phyloP scores from a whole-genome alignment of 2,888 invertebrate species.

The Lasioglossum zephyrum region DNA sequence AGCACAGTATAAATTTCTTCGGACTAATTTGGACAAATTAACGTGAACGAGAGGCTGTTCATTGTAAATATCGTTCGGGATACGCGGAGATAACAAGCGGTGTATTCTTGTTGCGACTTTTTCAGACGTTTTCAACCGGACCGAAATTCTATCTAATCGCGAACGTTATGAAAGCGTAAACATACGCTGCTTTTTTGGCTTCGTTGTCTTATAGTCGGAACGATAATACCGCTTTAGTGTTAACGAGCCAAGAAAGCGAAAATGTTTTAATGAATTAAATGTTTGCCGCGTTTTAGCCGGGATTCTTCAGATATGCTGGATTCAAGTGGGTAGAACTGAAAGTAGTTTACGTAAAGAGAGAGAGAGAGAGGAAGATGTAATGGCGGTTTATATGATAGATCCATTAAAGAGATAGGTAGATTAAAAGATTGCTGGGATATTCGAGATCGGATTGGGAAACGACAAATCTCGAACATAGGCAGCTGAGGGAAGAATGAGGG shows the following conservation, averaged over 20 bases:
- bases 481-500: not conserved
- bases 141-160: slow-evolving; percentile 7
- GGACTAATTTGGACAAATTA: slow-evolving; percentile 7
- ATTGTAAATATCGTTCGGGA: not conserved
- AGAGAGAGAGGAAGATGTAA: not conserved
- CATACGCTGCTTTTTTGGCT: not conserved
- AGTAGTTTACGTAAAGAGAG: not conserved
- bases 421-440: not conserved
- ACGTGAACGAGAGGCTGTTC: not conserved
- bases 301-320: not conserved
- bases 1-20: not conserved
- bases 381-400: not conserved
- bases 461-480: not conserved
- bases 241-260: not conserved
- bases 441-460: not conserved
- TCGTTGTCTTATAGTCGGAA: not conserved
- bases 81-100: not conserved
- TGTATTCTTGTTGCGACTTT: not conserved
- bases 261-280: not conserved
- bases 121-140: not conserved
- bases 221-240: not conserved
- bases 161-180: slow-evolving; percentile 14
- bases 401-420: too few relatives aligned
- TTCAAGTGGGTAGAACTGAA: not conserved
- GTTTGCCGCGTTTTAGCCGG: not conserved